These are phyloP conservation scores for Xestoiulus laeticollis DNA, from an alignment of 2,888 invertebrate genomes.

Conservation along the genomic window DNA sequence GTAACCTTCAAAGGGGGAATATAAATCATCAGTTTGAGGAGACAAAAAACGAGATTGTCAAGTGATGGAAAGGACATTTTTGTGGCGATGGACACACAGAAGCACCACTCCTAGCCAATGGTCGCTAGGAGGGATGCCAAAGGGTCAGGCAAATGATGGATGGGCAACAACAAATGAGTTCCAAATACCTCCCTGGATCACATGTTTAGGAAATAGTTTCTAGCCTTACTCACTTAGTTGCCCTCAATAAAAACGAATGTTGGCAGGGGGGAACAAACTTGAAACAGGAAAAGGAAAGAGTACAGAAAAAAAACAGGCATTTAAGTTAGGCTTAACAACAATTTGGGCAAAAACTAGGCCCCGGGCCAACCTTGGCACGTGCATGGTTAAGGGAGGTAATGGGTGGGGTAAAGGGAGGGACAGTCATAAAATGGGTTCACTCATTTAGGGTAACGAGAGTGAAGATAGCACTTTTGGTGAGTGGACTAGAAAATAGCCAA, in stretches of 20 bases:
- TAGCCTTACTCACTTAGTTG: not conserved
- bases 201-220: slow-evolving; percentile 22
- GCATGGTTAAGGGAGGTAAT: not conserved
- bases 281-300: slow-evolving; percentile 28
- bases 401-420: slow-evolving; percentile 8
- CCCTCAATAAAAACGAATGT: not conserved
- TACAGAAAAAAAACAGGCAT: not conserved
- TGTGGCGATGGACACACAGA: not conserved
- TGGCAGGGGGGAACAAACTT: slow-evolving; percentile 25
- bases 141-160: not conserved
- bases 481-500: not conserved
- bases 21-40: too few relatives aligned
- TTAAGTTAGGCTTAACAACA: not conserved
- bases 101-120: not conserved
- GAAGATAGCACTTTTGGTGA: slow-evolving; percentile 10
- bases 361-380: slow-evolving; percentile 23
- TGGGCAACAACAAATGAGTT: not conserved
- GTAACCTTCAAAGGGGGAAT: too few relatives aligned
- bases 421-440: not conserved
- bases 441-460: slow-evolving; percentile 13
- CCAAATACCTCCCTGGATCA: slow-evolving; percentile 7
- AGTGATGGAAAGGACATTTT: not conserved
- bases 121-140: not conserved
- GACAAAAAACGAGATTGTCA: not conserved
- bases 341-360: slow-evolving; percentile 10